Base-by-base conservation (phyloP, 1,140 invertebrate genomes). In the Drosophila guanche region DNA sequence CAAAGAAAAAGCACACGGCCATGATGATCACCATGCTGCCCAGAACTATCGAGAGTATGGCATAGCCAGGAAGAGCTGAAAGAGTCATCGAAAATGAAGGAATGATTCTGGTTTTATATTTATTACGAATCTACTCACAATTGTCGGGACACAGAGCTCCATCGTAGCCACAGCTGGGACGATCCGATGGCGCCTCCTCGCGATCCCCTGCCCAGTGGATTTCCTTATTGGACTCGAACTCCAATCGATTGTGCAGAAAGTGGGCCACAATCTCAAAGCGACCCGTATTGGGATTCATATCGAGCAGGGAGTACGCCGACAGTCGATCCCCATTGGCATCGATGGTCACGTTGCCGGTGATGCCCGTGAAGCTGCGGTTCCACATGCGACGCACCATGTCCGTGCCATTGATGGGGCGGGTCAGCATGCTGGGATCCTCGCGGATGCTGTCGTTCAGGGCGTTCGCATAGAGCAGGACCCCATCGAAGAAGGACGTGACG, bases 401-500 rank as follows among this genome's bases (percentile, higher is more conserved):
- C 6, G 92, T 93, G 8, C 94, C 94, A 72, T 93, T 93, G 40
- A 94, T 71, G 10, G 92, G 91, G 1, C 92, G 92, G 3, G 92
- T 91, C 16, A 93, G 68, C 75, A 95, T 93, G 0, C 92, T 89
- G 2, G 95, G 94, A 59, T 94, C 93, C n/a, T 94, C 93, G 0
- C 92, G 92, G 6, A 98, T 92, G 7, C 96, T 97, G 65, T 97
- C 95, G 80, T 98, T 98, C 0, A 99, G 92, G 0, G 97, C 97
- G 14, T 97, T 93, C 0, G 97, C 96, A 91, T 99, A 99, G 8
- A 99, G 93, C 0, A 99, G 92, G 8, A 99, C 97, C 0, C 96
- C 96, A 88, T 99, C 98, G 89, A 99, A 98, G 91, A 99, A 98
- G 0, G 98, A 97, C 2, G 97, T 97, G 12, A 99, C 97, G 86